These are phyloP conservation scores for Glareola pratincola DNA, from an alignment of 2,113 vertebrate genomes.

Conservation along the genomic window DNA sequence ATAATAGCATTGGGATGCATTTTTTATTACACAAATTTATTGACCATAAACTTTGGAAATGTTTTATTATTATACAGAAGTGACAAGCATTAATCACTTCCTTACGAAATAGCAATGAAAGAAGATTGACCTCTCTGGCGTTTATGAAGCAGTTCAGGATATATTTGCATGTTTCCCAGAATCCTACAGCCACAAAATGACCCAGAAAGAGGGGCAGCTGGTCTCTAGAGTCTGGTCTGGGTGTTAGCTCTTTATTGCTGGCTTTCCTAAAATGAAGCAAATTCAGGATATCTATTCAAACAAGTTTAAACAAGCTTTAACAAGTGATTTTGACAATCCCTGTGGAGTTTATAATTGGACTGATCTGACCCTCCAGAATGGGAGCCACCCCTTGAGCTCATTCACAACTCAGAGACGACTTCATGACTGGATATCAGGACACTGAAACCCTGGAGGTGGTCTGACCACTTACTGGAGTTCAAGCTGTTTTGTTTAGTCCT, in stretches of 20 bases:
- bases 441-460: not conserved
- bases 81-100: conserved; percentile 14
- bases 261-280: not conserved
- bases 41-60: conserved; percentile 42
- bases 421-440: not conserved
- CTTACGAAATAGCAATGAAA: not conserved
- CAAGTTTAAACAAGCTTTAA: not conserved
- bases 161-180: not conserved
- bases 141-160: not conserved
- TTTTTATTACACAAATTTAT: conserved; percentile 49
- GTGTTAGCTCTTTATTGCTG: not conserved
- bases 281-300: not conserved
- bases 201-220: not conserved
- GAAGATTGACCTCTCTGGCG: not conserved
- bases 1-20: not conserved
- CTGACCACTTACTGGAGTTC: not conserved
- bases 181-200: not conserved
- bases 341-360: not conserved
- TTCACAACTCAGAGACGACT: not conserved
- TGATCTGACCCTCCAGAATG: fast-evolving
- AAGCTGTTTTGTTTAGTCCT: not conserved
- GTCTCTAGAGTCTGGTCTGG: not conserved
- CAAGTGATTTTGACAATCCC: not conserved
- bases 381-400: not conserved
- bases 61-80: conserved; percentile 35